A percentile compares a stretch with the other conserved stretches of the same genome.
phyloP scores from a whole-genome alignment of 2,797 vertebrate genomes.

The Toxotes lorentzi region DNA sequence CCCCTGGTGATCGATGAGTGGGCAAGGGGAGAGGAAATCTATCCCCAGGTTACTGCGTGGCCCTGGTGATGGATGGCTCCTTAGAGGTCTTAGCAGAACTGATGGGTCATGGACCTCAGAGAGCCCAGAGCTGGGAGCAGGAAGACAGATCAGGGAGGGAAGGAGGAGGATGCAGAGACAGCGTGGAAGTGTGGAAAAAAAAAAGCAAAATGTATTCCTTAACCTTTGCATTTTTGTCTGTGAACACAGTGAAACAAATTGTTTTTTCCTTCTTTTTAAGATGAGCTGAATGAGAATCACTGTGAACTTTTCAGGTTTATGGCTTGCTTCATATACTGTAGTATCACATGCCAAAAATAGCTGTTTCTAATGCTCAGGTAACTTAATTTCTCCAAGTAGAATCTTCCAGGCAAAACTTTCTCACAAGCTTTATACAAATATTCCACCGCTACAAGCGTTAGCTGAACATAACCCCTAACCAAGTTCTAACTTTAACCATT shows the following conservation, averaged over 20 bases:
- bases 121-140: slow-evolving; percentile 59
- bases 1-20: slow-evolving; percentile 84
- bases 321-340: slow-evolving; percentile 12
- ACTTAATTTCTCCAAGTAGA: slow-evolving; percentile 20
- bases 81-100: slow-evolving; percentile 79
- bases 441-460: background rate
- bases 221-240: slow-evolving; percentile 8
- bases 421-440: slow-evolving; percentile 6
- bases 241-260: background rate
- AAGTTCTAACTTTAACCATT: background rate
- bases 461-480: background rate
- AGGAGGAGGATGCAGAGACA: slow-evolving; percentile 33
- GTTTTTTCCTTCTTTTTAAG: background rate
- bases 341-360: slow-evolving; percentile 24
- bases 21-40: slow-evolving; percentile 82
- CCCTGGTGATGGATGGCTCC: slow-evolving; percentile 83
- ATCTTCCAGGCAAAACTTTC: slow-evolving; percentile 15
- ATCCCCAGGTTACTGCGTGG: slow-evolving; percentile 79
- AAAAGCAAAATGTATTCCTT: slow-evolving; percentile 17
- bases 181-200: slow-evolving; percentile 22
- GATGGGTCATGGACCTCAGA: slow-evolving; percentile 78
- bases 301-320: slow-evolving; percentile 21
- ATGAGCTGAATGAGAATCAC: slow-evolving; percentile 18
- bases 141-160: slow-evolving; percentile 44
- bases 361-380: slow-evolving; percentile 19